Evolutionary conservation across 2,888 invertebrate species (phyloP).

Genomic region (Mimachlamys varia): DNA sequence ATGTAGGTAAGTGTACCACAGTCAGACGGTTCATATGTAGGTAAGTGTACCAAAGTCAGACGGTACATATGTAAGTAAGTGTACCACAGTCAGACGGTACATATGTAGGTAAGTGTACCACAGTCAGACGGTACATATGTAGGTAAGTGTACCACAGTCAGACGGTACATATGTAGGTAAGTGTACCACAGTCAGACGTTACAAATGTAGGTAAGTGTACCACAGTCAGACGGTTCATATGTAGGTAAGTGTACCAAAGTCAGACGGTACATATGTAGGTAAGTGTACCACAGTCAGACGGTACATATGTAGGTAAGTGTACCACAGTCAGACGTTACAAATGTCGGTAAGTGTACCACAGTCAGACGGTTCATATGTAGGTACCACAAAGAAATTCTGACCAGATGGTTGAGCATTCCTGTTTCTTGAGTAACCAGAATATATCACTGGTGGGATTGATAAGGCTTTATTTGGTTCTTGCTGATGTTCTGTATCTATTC

Average conservation of each 20-base stretch:
- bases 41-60: background rate
- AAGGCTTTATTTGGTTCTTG: too few relatives aligned
- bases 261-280: background rate
- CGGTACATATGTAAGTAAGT: background rate
- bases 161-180: background rate
- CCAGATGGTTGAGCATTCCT: too few relatives aligned
- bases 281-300: background rate
- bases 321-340: background rate
- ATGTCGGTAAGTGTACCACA: background rate
- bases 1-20: background rate
- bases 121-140: background rate
- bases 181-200: background rate
- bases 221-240: background rate
- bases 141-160: background rate
- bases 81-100: background rate
- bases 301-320: background rate
- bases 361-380: background rate
- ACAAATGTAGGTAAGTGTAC: background rate
- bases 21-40: background rate
- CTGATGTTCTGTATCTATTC: too few relatives aligned
- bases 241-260: background rate
- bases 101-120: background rate
- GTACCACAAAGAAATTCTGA: background rate
- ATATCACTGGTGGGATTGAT: too few relatives aligned
- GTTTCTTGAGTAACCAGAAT: too few relatives aligned